Conservation (phyloP, 2,888 invertebrate genomes). For the Ametastegia equiseti region DNA sequence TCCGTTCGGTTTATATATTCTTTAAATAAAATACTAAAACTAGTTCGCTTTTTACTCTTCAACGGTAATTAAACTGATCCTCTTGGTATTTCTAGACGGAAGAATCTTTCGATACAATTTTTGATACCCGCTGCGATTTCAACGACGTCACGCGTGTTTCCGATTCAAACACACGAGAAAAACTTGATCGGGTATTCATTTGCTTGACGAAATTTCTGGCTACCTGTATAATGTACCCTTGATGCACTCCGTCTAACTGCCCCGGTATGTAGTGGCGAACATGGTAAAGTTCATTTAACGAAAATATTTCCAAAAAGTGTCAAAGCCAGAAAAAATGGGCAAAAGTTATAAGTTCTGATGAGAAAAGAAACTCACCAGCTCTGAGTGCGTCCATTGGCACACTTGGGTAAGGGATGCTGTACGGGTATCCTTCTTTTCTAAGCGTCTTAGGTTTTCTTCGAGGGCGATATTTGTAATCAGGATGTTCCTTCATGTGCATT, state of each 20-base stretch:
- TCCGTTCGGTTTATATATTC: neutral
- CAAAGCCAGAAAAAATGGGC: neutral
- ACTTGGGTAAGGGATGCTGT: slow-evolving; percentile 94
- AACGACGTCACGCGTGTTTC: too few relatives aligned
- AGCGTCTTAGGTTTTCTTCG: slow-evolving; percentile 92
- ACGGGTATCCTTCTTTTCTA: slow-evolving; percentile 93
- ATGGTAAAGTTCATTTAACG: too few relatives aligned
- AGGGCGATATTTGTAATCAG: slow-evolving; percentile 96
- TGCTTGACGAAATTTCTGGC: too few relatives aligned
- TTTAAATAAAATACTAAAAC: neutral
- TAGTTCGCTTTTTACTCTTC: neutral
- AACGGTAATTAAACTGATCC: neutral
- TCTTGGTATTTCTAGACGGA: neutral
- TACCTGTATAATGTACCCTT: too few relatives aligned
- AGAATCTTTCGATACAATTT: neutral
- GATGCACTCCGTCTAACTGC: too few relatives aligned
- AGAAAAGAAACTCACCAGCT: slow-evolving; percentile 81
- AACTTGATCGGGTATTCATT: too few relatives aligned
- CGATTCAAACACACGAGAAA: too few relatives aligned
- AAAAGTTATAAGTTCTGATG: neutral
- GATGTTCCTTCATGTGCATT: slow-evolving; percentile 97
- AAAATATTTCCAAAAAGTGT: neutral
- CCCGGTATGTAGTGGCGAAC: too few relatives aligned
- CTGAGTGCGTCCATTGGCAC: slow-evolving; percentile 93
- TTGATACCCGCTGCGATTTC: neutral